Base-by-base conservation (phyloP, 2,797 vertebrate genomes). In the Enteromius anoplus region DNA sequence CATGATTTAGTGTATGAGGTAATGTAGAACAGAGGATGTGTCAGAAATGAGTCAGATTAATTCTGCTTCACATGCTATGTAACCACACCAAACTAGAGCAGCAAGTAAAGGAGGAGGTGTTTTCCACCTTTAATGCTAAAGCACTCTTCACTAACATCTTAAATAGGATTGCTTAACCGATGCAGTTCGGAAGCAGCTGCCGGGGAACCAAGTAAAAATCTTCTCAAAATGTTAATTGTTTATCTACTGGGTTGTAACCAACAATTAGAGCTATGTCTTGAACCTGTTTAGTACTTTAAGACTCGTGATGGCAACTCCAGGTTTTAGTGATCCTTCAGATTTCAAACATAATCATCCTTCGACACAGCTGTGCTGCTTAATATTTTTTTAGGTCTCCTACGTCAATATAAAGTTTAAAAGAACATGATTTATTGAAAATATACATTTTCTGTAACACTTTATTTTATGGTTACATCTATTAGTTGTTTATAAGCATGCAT, bases 11-110 rank as follows among this genome's bases (percentile, higher is more conserved):
- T 14, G 60, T 42, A 75, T 82, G 80, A 75, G 71, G 80, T 75
- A 75, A 82, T 82, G 71, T 45, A 45, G 71, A 75, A 68, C 62
- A 66, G 62, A 68, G 37, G 62, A 75, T 82, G 62, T 34, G 80
- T 82, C 80, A 82, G 60, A 75, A 75, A 75, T 82, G 80, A 82
- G 80, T 82, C 80, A 75, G 23, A 66, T 73, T 68, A 42, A 51
- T 75, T 53, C 62, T 75, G 80, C 80, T 68, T 75, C 71, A 66
- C 17, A 49, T 51, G 76, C 76, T 15, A 65, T 78, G 60, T 78
- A 64, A 77, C 75, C 14, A 47, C 55, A 77, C 29, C 55, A 12
- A 65, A 65, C 42, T 64, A 65, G 75, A 62, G 75, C 75, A 65
- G 58, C 58, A 47, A 42, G 40, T 78, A 12, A 45, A 55, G 32